A percentile compares a stretch with the other conserved stretches of the same genome.
Evolutionary conservation across 1,140 invertebrate species (phyloP).

Genomic region (Pseudachorutes palmiensis): DNA sequence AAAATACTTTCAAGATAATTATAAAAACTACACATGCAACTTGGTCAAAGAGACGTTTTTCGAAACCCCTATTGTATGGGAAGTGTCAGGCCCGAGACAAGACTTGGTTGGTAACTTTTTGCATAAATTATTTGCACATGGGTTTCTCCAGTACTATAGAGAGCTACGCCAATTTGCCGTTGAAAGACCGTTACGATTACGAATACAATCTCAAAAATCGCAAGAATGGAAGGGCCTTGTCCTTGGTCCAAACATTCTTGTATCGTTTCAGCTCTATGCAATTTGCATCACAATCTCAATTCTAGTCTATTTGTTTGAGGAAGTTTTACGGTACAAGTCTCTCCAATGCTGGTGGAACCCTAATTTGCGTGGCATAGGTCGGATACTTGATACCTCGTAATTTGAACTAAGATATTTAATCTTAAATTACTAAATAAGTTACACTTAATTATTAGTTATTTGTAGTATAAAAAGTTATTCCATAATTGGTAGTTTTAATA

Average conservation of each 20-base stretch:
- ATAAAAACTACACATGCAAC: neutral
- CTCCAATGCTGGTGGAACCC: too few species aligned
- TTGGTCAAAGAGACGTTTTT: neutral
- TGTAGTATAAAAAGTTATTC: too few species aligned
- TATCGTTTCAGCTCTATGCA: neutral
- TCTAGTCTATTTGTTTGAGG: too few species aligned
- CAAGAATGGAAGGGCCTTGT: neutral
- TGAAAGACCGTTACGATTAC: neutral
- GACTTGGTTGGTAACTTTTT: neutral
- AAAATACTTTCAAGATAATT: neutral
- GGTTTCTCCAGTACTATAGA: neutral
- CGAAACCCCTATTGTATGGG: neutral
- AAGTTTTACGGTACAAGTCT: too few species aligned
- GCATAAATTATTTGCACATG: neutral
- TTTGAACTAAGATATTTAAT: too few species aligned
- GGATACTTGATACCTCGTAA: too few species aligned
- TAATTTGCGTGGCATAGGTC: too few species aligned
- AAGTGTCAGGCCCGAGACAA: neutral
- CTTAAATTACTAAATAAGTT: too few species aligned
- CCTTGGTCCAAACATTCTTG: slow-evolving; percentile 2
- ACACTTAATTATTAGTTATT: too few species aligned
- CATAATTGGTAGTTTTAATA: too few species aligned
- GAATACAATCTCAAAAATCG: neutral
- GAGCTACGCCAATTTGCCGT: neutral
- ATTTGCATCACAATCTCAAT: too few species aligned